These are phyloP conservation scores for Odontamblyopus rebecca DNA, from an alignment of 2,797 vertebrate species.

Conservation along the genomic window DNA sequence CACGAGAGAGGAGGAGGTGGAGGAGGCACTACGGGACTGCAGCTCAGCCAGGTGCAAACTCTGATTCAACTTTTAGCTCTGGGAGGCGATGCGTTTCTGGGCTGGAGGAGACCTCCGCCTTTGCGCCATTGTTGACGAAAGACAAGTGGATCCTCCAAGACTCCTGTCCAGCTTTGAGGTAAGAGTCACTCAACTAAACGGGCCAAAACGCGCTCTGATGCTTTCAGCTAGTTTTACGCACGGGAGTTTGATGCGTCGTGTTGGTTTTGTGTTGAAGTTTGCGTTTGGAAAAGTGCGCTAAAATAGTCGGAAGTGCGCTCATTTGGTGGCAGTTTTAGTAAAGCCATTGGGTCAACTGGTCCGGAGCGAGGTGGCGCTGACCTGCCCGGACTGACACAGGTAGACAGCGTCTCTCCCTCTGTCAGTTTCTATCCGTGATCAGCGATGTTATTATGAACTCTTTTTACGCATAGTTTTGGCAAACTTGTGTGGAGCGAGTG, in stretches of 20 bases:
- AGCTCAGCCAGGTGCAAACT: conserved; percentile 56
- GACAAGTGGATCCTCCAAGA: conserved; percentile 38
- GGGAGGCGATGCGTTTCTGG: background rate
- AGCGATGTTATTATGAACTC: conserved; percentile 20
- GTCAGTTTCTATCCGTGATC: background rate
- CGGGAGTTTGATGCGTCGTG: background rate
- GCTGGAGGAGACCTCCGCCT: conserved; percentile 1
- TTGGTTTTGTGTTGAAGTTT: conserved; percentile 21
- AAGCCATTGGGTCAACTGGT: conserved; percentile 33
- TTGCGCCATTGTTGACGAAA: background rate
- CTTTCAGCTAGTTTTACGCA: background rate
- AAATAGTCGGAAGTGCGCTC: conserved; percentile 8
- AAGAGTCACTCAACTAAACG: conserved; percentile 41
- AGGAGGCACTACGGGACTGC: conserved; percentile 40
- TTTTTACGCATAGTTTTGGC: conserved; percentile 34
- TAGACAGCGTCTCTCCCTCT: background rate
- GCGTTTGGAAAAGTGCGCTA: conserved; percentile 46
- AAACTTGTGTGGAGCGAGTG: conserved; percentile 71
- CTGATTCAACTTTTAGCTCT: conserved; percentile 41
- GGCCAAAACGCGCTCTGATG: background rate
- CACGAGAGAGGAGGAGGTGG: conserved; percentile 3
- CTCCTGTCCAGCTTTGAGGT: conserved; percentile 54
- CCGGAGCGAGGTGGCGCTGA: background rate
- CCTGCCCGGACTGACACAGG: background rate
- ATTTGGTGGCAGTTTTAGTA: conserved; percentile 24